Evolutionary conservation across 2,797 vertebrate species (phyloP), one percentile per base, ranked within the genome.

Genomic region (Malacoraja senta): DNA sequence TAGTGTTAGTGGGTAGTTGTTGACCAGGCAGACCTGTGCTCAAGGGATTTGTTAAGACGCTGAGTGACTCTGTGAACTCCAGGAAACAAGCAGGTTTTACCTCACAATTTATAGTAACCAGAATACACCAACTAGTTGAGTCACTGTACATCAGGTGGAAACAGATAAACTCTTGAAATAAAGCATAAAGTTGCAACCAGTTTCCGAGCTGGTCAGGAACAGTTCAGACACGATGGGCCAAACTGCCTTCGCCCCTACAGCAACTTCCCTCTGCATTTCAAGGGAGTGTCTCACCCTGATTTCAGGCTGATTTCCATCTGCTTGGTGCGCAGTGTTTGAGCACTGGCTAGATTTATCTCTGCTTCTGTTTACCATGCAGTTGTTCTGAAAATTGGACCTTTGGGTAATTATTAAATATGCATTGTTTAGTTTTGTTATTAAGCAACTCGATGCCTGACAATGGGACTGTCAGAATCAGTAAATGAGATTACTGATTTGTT

Each of bases 371-470:
- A 63, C 58, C 53, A 17, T 32, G 58, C 58, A 65, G 58, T 65
- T 35, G 65, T 32, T 88, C 17, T 88, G 84, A 88, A 88, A 88
- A 88, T 88, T 88, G 84, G 84, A 88, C 84, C 84, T 88, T 68
- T 19, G 84, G 84, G 84, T 68, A 88, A 88, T 88, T 88, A 88
- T n/a, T 21, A 63, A 88, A 88, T 88, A 35, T 68, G 32, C 63
- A 17, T 88, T 35, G 84, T 88, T 88, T 88, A 88, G 63, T 7
- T 88, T 63, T 6, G 61, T 65, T 88, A 35, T 65, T 65, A 32
- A 65, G 63, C 61, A 88, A 61, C 84, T 8, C 8, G 84, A 19
- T 88, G 61, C 63, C 84, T 68, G 61, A 88, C n/a, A 88, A 88
- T 65, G n/a, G 84, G 35, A 88, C n/a, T 88, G 61, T 21, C n/a